Base-by-base conservation (phyloP, 1,140 invertebrate genomes). In the Magallana ariakensis region DNA sequence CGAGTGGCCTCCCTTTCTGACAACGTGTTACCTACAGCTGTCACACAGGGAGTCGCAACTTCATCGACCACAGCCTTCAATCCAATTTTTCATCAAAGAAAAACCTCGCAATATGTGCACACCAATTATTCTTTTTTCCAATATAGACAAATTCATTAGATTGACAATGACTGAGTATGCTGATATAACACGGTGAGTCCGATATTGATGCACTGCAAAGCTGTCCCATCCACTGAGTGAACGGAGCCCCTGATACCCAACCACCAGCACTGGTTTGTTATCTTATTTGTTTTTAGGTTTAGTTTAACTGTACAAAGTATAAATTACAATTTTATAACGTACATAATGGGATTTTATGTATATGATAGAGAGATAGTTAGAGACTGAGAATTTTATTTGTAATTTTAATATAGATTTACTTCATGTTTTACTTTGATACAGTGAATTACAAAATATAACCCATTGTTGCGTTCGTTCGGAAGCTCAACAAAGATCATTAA, bases 391-490 rank as follows among this genome's bases (percentile, higher is more conserved):
- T 26, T 19, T 16, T 75, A 26, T 75, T 33, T 75, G 22, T 26
- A 26, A 19, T 26, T 26, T 26, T 11, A 26, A 13, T 26, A 70
- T 33, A 75, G 10, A n/a, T 16, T 46, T n/a, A 62, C 15, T n/a
- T 16, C 19, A 75, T 10, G 13, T 22, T 75, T 13, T 75, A 11
- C 19, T 26, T 11, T 33, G 33, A 46, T 5, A 13, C 3, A 75
- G 22, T 75, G 58, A 60, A 16, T 75, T 22, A 26, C 66, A 75
- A 10, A n/a, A 62, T 22, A 11, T 75, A 8, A 15, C 66, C 66
- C 11, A 33, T 75, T 75, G 66, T 75, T 75, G 66, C 66, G 66
- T 75, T 75, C 66, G 66, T 75, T 75, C 66, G 66, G 66, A 75
- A 75, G 66, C 66, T 75, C 66, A 75, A 75, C 66, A 75, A 75